phyloP scores from a whole-genome alignment of 2,888 invertebrate genomes.

The Trissolcus japonicus region DNA sequence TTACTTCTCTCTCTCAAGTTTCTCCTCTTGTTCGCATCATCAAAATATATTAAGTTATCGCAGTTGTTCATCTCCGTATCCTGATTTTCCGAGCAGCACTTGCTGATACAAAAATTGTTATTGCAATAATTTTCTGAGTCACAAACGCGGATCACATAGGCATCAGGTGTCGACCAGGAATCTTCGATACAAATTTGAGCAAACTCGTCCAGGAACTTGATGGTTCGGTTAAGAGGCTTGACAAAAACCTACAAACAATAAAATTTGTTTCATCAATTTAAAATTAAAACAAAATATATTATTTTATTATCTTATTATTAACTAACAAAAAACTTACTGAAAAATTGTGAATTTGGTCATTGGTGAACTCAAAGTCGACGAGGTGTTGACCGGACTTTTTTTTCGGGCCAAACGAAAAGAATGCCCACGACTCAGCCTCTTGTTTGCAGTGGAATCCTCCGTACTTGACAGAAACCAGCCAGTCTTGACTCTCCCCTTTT shows the following conservation, averaged over 20 bases:
- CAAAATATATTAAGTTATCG: background rate
- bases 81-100: conserved; percentile 17
- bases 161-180: background rate
- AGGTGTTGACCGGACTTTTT: background rate
- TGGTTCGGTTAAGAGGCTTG: conserved; percentile 1
- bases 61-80: background rate
- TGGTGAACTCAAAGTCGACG: background rate
- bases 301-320: too few relatives aligned
- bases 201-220: conserved; percentile 11
- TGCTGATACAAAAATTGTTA: conserved; percentile 22
- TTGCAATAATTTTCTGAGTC: conserved; percentile 7
- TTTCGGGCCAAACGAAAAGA: too few relatives aligned
- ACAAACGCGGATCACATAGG: conserved; percentile 18
- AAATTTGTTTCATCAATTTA: background rate
- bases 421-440: background rate
- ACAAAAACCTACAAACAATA: conserved; percentile 14
- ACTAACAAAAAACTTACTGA: background rate
- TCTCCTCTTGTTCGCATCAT: background rate
- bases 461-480: background rate
- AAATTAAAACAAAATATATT: background rate
- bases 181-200: conserved; percentile 8
- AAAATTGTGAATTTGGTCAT: background rate
- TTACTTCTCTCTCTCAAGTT: background rate
- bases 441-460: background rate
- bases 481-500: background rate